These are phyloP conservation scores for Drosophila tani DNA, from an alignment of 1,140 invertebrate genomes.

Conservation along the genomic window DNA sequence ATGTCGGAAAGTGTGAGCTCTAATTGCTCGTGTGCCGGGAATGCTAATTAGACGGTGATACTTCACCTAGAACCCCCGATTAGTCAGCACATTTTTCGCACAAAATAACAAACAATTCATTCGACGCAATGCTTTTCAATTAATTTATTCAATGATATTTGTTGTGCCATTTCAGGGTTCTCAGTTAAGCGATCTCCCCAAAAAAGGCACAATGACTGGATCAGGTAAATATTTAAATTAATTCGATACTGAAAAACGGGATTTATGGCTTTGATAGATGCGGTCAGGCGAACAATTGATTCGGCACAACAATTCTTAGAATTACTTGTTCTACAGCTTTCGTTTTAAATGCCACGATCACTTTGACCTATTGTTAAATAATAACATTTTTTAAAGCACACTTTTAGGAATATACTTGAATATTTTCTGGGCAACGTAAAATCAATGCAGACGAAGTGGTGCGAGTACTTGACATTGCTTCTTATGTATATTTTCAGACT, in stretches of 20 bases:
- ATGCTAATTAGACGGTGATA: conserved; percentile 62
- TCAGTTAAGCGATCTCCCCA: conserved; percentile 18
- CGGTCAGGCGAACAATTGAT: conserved; percentile 6
- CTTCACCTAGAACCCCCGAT: conserved; percentile 40
- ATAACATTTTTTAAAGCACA: conserved; percentile 24
- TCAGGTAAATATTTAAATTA: conserved; percentile 64
- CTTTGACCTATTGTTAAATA: conserved; percentile 1
- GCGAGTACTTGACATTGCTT: not conserved
- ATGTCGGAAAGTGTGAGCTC: conserved; percentile 47
- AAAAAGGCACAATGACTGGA: conserved; percentile 64
- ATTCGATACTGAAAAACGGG: conserved; percentile 6
- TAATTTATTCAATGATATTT: conserved; percentile 53
- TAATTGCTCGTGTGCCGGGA: conserved; percentile 46
- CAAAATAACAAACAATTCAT: conserved; percentile 37
- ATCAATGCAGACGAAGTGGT: not conserved
- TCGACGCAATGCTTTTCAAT: conserved; percentile 38
- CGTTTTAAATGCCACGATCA: conserved; percentile 14
- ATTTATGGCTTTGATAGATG: conserved; percentile 13
- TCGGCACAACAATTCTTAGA: conserved; percentile 15
- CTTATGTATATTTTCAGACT: not conserved
- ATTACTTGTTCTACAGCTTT: conserved; percentile 20
- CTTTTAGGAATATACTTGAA: conserved; percentile 9
- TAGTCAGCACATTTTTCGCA: conserved; percentile 27
- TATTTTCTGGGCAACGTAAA: conserved; percentile 1
- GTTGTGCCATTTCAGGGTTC: conserved; percentile 47